These are phyloP conservation scores for Mycalesis mineus DNA, from an alignment of 2,888 invertebrate genomes.

Conservation along the genomic window DNA sequence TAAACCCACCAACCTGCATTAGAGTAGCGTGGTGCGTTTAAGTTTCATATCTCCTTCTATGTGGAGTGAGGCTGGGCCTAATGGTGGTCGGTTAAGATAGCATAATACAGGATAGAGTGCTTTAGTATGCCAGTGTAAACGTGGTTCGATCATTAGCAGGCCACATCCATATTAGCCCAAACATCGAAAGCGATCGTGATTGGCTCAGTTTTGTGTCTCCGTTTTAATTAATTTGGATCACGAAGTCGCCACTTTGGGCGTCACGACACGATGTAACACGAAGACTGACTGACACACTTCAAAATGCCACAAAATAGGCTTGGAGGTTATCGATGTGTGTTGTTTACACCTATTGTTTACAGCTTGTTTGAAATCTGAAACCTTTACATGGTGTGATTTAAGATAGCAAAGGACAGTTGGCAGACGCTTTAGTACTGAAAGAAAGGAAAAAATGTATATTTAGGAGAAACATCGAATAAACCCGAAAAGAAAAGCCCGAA, in stretches of 20 bases:
- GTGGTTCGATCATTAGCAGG: slow-evolving; percentile 12
- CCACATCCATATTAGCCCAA: slow-evolving; percentile 55
- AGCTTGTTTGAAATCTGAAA: slow-evolving; percentile 20
- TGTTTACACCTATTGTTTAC: slow-evolving; percentile 32
- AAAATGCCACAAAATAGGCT: slow-evolving; percentile 73
- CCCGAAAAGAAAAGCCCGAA: too few species aligned
- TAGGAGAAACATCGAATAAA: too few species aligned
- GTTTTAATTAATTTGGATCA: slow-evolving; percentile 79
- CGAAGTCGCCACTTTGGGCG: slow-evolving; percentile 75
- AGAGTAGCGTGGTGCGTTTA: too few species aligned
- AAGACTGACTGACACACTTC: slow-evolving; percentile 72
- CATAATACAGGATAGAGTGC: too few species aligned
- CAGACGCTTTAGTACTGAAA: too few species aligned
- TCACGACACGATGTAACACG: slow-evolving; percentile 67
- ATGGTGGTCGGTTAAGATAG: too few species aligned
- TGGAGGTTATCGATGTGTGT: slow-evolving; percentile 50
- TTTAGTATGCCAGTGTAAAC: too few species aligned
- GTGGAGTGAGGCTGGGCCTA: too few species aligned
- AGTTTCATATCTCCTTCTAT: too few species aligned
- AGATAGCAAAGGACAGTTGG: background rate
- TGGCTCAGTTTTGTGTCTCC: slow-evolving; percentile 71
- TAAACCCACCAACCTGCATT: too few species aligned
- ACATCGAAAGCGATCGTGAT: slow-evolving; percentile 65
- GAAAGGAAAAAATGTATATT: too few species aligned
- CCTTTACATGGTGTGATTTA: background rate